phyloP scores from a whole-genome alignment of 2,113 vertebrate genomes.

The Pachypanchax playfairii region DNA sequence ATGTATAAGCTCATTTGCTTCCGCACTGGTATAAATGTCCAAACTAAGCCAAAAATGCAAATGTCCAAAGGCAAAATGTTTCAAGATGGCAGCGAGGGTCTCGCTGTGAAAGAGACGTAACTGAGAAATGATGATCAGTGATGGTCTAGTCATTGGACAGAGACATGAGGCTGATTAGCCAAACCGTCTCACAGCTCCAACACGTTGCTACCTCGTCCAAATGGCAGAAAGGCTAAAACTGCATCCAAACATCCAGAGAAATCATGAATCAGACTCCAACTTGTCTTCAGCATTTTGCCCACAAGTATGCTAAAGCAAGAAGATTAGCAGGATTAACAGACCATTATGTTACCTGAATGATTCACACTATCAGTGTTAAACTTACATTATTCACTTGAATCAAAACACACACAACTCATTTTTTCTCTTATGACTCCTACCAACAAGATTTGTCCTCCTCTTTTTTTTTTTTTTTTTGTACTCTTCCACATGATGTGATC shows the following conservation, averaged over 20 bases:
- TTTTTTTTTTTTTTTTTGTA: constrained; percentile 39
- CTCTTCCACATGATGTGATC: constrained; percentile 43
- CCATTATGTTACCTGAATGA: constrained; percentile 20
- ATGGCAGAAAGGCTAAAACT: constrained; percentile 24
- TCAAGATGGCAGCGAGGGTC: constrained; percentile 34
- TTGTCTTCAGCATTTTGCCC: constrained; percentile 15
- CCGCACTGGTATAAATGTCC: constrained; percentile 12
- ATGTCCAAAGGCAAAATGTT: constrained; percentile 36
- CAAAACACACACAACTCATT: no score
- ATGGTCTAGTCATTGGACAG: constrained; percentile 35
- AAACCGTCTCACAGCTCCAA: constrained; percentile 47
- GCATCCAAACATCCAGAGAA: constrained; percentile 22
- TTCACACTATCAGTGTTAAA: constrained; percentile 20
- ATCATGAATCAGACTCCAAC: constrained; percentile 26
- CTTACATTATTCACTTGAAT: no score
- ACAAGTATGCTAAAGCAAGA: constrained; percentile 12
- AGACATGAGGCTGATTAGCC: constrained; percentile 42
- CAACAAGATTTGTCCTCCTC: constrained; percentile 19
- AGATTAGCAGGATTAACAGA: constrained; percentile 19
- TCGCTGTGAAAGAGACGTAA: constrained; percentile 36
- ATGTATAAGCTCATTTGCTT: constrained; percentile 41
- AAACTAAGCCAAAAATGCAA: constrained; percentile 49
- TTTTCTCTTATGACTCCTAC: no score
- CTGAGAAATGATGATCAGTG: constrained; percentile 66
- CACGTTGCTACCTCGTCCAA: constrained; percentile 30